phyloP scores from a whole-genome alignment of 37 sponge, comb jelly and placozoan species.

The Tethya wilhelma region DNA sequence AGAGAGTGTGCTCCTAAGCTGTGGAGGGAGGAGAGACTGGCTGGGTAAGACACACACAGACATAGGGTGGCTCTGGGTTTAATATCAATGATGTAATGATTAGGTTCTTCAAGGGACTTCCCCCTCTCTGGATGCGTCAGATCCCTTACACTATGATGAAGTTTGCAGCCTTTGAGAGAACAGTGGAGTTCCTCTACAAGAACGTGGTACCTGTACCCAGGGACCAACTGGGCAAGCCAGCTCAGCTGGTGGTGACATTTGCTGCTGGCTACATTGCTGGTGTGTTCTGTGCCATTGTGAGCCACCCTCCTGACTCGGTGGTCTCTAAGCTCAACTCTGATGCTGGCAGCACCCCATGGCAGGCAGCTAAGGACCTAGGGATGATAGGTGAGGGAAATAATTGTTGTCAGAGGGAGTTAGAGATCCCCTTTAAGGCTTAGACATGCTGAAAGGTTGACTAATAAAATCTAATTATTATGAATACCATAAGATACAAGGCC shows the following conservation, averaged over 20 bases:
- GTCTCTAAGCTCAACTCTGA: conserved; percentile 98
- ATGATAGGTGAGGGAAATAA: conserved; percentile 63
- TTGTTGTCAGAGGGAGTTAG: too few relatives aligned
- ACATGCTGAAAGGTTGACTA: too few relatives aligned
- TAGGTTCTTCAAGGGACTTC: conserved; percentile 97
- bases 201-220: conserved; percentile 95
- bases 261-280: conserved; percentile 99
- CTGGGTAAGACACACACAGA: conserved; percentile 90
- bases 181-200: conserved; percentile 97
- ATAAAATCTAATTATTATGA: too few relatives aligned
- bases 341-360: conserved; percentile 83
- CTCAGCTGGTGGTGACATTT: conserved; percentile 98
- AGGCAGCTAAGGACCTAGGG: conserved; percentile 91
- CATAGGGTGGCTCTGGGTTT: too few relatives aligned
- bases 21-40: conserved; percentile 80
- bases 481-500: too few relatives aligned
- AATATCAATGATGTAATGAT: too few relatives aligned
- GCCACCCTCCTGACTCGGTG: conserved; percentile 96
- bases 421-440: too few relatives aligned
- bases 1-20: conserved; percentile 93
- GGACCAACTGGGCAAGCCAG: conserved; percentile 75
- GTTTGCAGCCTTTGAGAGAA: conserved; percentile 98
- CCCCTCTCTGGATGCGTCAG: conserved; percentile 97
- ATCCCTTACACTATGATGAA: conserved; percentile 99
- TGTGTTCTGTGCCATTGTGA: conserved; percentile 99